These are phyloP conservation scores for Drepana falcataria DNA, from an alignment of 2,888 invertebrate species.

Conservation along the genomic window DNA sequence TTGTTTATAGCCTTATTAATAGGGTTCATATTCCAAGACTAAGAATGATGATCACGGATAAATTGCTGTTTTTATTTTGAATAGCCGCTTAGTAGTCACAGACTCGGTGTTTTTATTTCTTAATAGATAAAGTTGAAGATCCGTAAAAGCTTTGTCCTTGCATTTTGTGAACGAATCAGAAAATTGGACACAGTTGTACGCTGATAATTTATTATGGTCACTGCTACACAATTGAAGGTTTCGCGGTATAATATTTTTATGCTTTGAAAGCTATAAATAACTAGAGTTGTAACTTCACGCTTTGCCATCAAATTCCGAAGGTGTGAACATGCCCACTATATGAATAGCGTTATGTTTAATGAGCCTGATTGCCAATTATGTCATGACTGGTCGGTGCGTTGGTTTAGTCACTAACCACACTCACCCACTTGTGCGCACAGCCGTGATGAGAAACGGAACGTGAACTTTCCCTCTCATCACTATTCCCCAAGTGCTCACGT, in stretches of 20 bases:
- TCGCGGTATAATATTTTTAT: constrained; percentile 6
- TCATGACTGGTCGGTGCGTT: constrained; percentile 72
- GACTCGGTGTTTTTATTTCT: constrained; percentile 9
- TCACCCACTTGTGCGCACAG: constrained; percentile 71
- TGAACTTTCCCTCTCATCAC: constrained; percentile 75
- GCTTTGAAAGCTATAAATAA: not conserved
- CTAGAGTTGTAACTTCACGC: constrained; percentile 6
- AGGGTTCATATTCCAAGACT: constrained; percentile 18
- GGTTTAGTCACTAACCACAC: constrained; percentile 67
- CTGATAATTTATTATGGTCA: constrained; percentile 43
- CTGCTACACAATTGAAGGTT: constrained; percentile 41
- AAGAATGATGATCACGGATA: not conserved
- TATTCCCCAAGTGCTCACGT: constrained; percentile 56
- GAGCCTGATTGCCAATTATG: constrained; percentile 70
- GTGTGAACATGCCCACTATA: constrained; percentile 46
- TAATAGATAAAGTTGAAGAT: constrained; percentile 18
- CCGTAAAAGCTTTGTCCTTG: constrained; percentile 18
- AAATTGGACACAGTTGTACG: constrained; percentile 31
- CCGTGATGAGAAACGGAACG: constrained; percentile 70
- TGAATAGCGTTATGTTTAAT: constrained; percentile 60
- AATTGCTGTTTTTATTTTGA: too few species aligned
- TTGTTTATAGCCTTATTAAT: constrained; percentile 4
- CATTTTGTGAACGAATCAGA: constrained; percentile 15
- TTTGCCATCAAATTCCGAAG: constrained; percentile 22
- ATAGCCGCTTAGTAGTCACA: too few species aligned